These are phyloP conservation scores for Zaprionus nigranus DNA, from an alignment of 1,140 invertebrate species.

Conservation along the genomic window DNA sequence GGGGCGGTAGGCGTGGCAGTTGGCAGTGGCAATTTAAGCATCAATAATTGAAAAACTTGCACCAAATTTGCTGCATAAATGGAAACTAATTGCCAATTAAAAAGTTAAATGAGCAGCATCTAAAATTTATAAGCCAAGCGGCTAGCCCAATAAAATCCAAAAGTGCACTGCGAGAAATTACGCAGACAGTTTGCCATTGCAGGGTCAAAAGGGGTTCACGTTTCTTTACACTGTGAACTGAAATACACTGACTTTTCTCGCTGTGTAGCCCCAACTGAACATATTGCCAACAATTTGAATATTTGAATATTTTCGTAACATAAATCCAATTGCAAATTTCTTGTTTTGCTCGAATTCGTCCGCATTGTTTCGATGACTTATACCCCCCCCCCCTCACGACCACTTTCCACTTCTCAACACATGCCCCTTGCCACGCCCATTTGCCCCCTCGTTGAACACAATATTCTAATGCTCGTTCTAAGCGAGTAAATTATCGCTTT, in stretches of 20 bases:
- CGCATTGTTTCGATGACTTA: slow-evolving; percentile 23
- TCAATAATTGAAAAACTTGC: slow-evolving; percentile 57
- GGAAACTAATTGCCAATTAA: slow-evolving; percentile 55
- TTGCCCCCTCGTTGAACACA: neutral
- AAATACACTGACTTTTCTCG: neutral
- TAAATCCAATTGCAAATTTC: slow-evolving; percentile 21
- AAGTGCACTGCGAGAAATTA: slow-evolving; percentile 1
- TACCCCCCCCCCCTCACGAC: neutral
- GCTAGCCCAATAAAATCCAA: slow-evolving; percentile 1
- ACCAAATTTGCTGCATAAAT: slow-evolving; percentile 51
- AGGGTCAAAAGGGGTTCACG: too few species aligned
- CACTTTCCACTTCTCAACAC: neutral
- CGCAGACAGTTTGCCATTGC: neutral
- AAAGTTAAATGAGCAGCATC: slow-evolving; percentile 54
- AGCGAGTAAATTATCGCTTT: slow-evolving; percentile 31
- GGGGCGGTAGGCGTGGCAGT: neutral
- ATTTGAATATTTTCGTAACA: slow-evolving; percentile 21
- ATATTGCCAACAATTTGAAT: slow-evolving; percentile 39
- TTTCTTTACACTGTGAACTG: too few species aligned
- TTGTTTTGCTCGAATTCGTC: slow-evolving; percentile 23
- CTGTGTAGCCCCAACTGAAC: neutral
- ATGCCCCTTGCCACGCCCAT: neutral
- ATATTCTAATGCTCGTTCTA: slow-evolving; percentile 14
- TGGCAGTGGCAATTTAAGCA: slow-evolving; percentile 38
- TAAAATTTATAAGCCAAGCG: slow-evolving; percentile 44